Evolutionary conservation across 2,888 invertebrate species (phyloP), one percentile per base, ranked within the genome.

Genomic region (Ophion ventricosus): DNA sequence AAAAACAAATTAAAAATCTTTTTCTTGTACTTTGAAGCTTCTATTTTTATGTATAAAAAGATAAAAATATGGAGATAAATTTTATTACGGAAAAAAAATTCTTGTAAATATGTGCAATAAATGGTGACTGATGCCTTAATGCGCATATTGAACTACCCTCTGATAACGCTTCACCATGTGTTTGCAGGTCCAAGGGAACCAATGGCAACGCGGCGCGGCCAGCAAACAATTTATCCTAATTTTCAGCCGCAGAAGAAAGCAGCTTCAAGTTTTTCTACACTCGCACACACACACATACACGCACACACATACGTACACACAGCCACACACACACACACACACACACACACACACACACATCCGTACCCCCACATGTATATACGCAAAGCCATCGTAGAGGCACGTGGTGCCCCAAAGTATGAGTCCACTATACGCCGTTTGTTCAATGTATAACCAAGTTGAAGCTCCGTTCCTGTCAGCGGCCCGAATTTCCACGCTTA

Each of bases 211-310:
- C 70, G 77, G 84, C 80, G 80, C 87, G 87, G 87, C 87, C 86
- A 88, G 86, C 87, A 88, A 84, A 86, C 88, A 88, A 82, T 88
- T 75, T 82, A 67, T 64, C 76, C 72, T 63, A 72, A 75, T 66
- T 54, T 56, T n/a, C 26, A 61, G 49, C 7, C 17, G 35, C n/a
- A 26, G 40, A 40, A 61, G 8, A 17, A 40, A 40, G 35, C 20
- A 17, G 11, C 59, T 59, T 14, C 40, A 57, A 72, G 25, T 8
- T 64, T 79, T 29, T 63, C n/a, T 14, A 59, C 35, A 40, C 77
- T 49, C 57, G 23, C 43, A 5, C 57, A n/a, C 8, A 14, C 70
- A 10, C 61, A 14, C 7, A 59, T 26, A 43, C 40, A 35, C 17
- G 8, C 35, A 20, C 23, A 57, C 2, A 23, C 26, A 25, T n/a